phyloP scores from a whole-genome alignment of 2,113 vertebrate species.

The Microcebus murinus region DNA sequence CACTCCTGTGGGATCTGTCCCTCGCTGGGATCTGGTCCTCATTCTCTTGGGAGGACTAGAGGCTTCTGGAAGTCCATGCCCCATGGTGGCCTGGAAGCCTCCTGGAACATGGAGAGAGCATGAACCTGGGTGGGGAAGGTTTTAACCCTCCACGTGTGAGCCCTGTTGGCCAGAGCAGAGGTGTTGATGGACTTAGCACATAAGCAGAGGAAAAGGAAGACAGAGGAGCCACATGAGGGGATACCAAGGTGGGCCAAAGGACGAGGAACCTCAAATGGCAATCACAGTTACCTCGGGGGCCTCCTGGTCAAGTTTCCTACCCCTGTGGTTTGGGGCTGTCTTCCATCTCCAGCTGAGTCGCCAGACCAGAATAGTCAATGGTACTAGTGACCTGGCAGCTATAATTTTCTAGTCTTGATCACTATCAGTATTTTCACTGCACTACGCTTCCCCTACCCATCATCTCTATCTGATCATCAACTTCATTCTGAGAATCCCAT shows the following conservation, averaged over 20 bases:
- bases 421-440: constrained; percentile 24
- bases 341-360: background rate
- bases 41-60: background rate
- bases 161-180: background rate
- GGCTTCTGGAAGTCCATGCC: background rate
- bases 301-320: background rate
- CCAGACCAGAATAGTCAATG: constrained; percentile 20
- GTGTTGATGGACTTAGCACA: background rate
- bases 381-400: background rate
- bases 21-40: background rate
- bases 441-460: background rate
- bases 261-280: background rate
- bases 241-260: background rate
- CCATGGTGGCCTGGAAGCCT: background rate
- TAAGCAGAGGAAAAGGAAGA: background rate
- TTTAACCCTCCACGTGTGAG: background rate
- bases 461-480: background rate
- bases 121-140: background rate
- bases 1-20: background rate
- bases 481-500: constrained; percentile 56
- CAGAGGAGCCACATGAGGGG: background rate
- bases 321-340: background rate
- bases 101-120: background rate
- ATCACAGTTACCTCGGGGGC: background rate
- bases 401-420: constrained; percentile 37